Conservation (phyloP, 2,888 invertebrate genomes). For the Ectemnius lituratus region DNA sequence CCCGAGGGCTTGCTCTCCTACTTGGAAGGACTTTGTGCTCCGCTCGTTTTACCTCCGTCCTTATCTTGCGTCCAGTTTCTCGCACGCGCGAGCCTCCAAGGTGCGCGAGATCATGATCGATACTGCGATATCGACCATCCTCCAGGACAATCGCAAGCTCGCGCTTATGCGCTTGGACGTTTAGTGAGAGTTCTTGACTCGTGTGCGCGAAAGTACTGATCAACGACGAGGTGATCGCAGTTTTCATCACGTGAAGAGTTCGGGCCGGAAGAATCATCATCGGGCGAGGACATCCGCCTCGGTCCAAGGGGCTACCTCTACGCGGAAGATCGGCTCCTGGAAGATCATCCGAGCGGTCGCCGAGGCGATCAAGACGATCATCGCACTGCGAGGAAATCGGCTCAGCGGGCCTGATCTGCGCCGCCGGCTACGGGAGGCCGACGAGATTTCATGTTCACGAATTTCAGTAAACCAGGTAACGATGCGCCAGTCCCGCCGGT, state of each 20-base stretch:
- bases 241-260: conserved; percentile 15
- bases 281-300: conserved; percentile 3
- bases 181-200: conserved; percentile 13
- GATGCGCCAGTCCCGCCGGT: conserved; percentile 49
- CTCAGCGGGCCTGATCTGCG: conserved; percentile 62
- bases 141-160: not conserved
- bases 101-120: conserved; percentile 4
- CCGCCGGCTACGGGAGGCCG: conserved; percentile 81
- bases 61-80: conserved; percentile 11
- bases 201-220: conserved; percentile 54
- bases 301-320: conserved; percentile 8
- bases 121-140: not conserved
- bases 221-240: conserved; percentile 24
- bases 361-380: conserved; percentile 27
- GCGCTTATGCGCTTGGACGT: not conserved
- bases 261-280: conserved; percentile 9
- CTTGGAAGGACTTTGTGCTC: not conserved
- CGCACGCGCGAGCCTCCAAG: not conserved
- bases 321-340: conserved; percentile 44
- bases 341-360: conserved; percentile 8
- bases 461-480: conserved; percentile 84
- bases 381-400: conserved; percentile 24
- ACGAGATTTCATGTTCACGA: conserved; percentile 83
- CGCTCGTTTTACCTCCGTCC: not conserved
- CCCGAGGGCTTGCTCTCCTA: not conserved